Evolutionary conservation across 2,113 vertebrate genomes (phyloP), one percentile per base, ranked within the genome.

Genomic region (Channa maculata): DNA sequence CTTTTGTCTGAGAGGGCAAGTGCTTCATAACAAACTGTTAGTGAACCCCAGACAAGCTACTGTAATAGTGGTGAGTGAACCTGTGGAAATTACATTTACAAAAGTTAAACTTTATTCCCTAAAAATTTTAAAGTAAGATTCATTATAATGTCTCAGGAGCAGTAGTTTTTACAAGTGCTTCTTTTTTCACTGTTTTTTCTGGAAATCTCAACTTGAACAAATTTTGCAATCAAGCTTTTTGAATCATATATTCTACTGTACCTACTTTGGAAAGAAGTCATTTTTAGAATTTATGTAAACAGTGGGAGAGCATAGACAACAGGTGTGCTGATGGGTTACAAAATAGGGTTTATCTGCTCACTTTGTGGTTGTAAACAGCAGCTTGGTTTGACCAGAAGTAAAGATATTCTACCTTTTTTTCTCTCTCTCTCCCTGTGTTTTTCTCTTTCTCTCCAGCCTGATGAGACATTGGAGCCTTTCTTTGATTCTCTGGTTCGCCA

Each of bases 401-500:
- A 65, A 49, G 5, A 8, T 39, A 15, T n/a, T 39, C 33, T 52
- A 1, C n/a, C 14, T 34, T n/a, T 46, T 0, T 65, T 5, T 51
- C 49, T 54, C 11, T 41, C 43, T 45, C 3, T 24, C 24, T 24
- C 24, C 24, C 24, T 24, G 24, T 24, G 24, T 24, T 24, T 24
- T 24, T 24, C 0, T 65, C 5, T 51, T 46, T 54, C 11, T 41
- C 43, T 45, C 3, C 81, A 99, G 97, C 98, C 98, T 0, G 98
- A 99, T 0, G 96, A 98, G 91, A 95, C 90, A 34, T 83, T 99
- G 89, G 97, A 98, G 92, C 98, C 98, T 8, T 99, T 99, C 92
- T 99, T 99, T 45, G 97, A 99, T 92, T 99, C 97, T 0, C 88
- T 99, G 91, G 96, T 99, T 87, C 96, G 96, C 70, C 97, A 99